Conservation (phyloP, 1,140 invertebrate species). For the Papilio aristodemus region DNA sequence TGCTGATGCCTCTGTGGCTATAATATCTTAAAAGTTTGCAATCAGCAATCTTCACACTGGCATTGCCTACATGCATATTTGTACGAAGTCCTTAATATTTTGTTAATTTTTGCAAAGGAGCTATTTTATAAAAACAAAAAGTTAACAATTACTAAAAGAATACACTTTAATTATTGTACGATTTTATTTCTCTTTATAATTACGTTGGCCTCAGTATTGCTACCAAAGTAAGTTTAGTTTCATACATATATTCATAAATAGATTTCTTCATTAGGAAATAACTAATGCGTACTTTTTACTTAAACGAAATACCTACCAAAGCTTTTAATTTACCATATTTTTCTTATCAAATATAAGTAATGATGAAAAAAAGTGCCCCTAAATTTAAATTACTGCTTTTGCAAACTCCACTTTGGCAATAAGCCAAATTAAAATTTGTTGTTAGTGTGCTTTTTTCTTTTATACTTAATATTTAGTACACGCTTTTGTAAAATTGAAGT, state of each 20-base stretch:
- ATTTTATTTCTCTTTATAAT: background rate
- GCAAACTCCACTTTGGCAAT: constrained; percentile 33
- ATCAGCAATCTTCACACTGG: too few species aligned
- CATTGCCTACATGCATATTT: too few species aligned
- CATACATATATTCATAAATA: constrained; percentile 10
- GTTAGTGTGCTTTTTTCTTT: constrained; percentile 29
- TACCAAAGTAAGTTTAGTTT: too few species aligned
- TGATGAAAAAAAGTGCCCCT: constrained; percentile 22
- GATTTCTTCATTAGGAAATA: background rate
- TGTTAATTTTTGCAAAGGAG: too few species aligned
- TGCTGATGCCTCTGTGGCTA: too few species aligned
- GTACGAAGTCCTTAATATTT: too few species aligned
- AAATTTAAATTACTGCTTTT: constrained; percentile 34
- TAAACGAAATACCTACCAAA: background rate
- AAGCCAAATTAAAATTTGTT: constrained; percentile 35
- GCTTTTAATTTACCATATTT: constrained; percentile 2
- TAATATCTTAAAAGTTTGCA: too few species aligned
- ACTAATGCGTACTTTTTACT: background rate
- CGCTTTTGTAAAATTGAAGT: constrained; percentile 27
- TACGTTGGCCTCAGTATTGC: background rate
- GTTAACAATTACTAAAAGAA: too few species aligned
- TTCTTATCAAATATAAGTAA: constrained; percentile 26
- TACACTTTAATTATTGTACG: too few species aligned
- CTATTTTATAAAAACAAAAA: too few species aligned
- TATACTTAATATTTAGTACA: constrained; percentile 28